Evolutionary conservation across 2,797 vertebrate genomes (phyloP), one percentile per base, ranked within the genome.

Genomic region (Amblyopsis hoosieri): DNA sequence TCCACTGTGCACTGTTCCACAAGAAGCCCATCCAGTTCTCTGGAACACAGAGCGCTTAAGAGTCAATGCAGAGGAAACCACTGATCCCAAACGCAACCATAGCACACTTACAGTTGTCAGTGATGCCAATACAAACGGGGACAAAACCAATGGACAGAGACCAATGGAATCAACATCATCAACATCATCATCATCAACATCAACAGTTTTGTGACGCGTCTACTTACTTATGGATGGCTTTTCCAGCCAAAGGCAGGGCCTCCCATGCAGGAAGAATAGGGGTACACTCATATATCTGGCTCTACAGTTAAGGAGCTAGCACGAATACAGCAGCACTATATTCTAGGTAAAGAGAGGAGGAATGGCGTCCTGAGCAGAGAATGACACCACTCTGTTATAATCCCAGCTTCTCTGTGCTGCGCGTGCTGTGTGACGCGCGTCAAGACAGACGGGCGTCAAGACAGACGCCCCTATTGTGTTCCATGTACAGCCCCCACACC

Each of bases 241-340:
- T 98, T 78, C 97, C 98, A 85, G 94, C 98, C 82, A 99, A 78
- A 19, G 97, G 98, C 51, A 99, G 90, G 2, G 97, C 95, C 63
- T 96, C 97, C 98, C 98, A 99, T 2, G 96, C 94, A 59, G 94
- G 96, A 49, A 99, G 88, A 66, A 99, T 93, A 0, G 95, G 95
- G 69, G 97, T 96, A 67, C 97, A 97, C 80, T 99, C 97, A 68
- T 96, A 99, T 57, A 99, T 93, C 97, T 98, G 75, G 1, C 51
- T 49, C 48, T 0, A 31, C 9, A 62, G 90, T 94, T 90, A 93
- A 94, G 91, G 83, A 14, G 29, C 6, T 10, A 23, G 2, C 19
- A 23, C 2, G 19, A 23, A 23, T 23, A 23, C 19, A 23, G 19
- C 19, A 2, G 19, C 19, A 19, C 19, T 19, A 19, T 19, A 19